phyloP scores from a whole-genome alignment of 2,113 vertebrate genomes.

The Phrynocephalus versicolor region DNA sequence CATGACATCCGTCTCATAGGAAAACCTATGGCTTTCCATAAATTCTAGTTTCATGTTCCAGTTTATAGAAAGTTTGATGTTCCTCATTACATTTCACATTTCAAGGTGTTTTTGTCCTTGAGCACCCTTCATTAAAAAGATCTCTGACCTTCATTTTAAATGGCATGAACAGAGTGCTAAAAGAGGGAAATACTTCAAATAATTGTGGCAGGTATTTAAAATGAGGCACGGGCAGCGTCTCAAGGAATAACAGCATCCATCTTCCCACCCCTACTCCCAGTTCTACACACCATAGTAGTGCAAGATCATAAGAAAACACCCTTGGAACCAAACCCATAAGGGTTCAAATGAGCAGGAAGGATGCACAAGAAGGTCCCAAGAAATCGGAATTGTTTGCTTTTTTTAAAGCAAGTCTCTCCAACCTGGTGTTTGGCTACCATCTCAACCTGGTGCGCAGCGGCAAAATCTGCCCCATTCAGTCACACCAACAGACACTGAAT shows the following conservation, averaged over 20 bases:
- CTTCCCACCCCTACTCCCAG: neutral
- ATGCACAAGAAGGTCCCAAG: neutral
- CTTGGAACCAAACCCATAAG: neutral
- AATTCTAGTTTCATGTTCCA: slow-evolving; percentile 1
- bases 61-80: slow-evolving; percentile 26
- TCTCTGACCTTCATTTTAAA: slow-evolving; percentile 2
- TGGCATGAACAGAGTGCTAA: neutral
- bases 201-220: slow-evolving; percentile 15
- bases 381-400: neutral
- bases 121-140: slow-evolving; percentile 8
- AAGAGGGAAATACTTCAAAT: slow-evolving; percentile 18
- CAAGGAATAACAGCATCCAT: neutral
- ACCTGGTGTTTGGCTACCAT: neutral
- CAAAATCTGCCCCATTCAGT: neutral
- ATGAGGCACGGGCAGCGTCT: neutral
- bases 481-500: neutral
- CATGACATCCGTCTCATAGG: neutral
- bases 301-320: neutral
- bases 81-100: slow-evolving; percentile 14
- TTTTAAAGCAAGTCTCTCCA: neutral
- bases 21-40: neutral
- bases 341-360: neutral
- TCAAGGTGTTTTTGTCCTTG: slow-evolving; percentile 21
- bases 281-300: neutral
- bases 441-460: neutral